Evolutionary conservation across 1,140 invertebrate species (phyloP), one percentile per base, ranked within the genome.

Genomic region (Caenorhabditis tropicalis): DNA sequence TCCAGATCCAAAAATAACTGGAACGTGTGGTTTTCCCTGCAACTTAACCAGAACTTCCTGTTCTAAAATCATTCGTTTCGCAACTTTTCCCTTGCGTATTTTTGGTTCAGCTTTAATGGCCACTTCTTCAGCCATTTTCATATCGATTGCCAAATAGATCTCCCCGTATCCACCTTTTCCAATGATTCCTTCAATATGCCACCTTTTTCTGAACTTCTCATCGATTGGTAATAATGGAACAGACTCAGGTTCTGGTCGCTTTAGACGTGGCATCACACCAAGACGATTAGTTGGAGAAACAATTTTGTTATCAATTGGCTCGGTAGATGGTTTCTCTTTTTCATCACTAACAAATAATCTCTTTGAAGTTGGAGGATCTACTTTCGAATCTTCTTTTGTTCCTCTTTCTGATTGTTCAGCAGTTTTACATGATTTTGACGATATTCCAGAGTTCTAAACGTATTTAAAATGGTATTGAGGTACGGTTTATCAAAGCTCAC

Each of bases 161-260:
- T 99, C 97, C n/a, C 98, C 98, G 93, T 99, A 99, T 9, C 98
- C 98, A 80, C 98, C 98, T 70, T 96, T 96, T 29, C 97, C 97
- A 89, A 98, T 97, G 93, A 98, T 96, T 89, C 95, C 94, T 74
- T 88, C 49, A 5, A 87, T 74, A 15, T 60, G 53, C 87, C 87
- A 87, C 24, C 86, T 49, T 27, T 88, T 74, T 24, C 83, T 74
- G 12, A 88, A 60, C 27, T 39, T 60, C 39, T 80, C 81, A 36
- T 85, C 86, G 15, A 83, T 60, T 21, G 60, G 49, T 1, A 86
- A 7, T 16, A 87, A 24, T 5, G 65, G 65, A 24, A 31, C 19
- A 43, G 65, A 74, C 43, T 31, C 29, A 24, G 36, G 65, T 12
- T 74, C 65, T 10, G 65, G 65, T 6, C n/a, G 29, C 15, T 74